phyloP scores from a whole-genome alignment of 2,888 invertebrate species.

The Anthophora plumipes region DNA sequence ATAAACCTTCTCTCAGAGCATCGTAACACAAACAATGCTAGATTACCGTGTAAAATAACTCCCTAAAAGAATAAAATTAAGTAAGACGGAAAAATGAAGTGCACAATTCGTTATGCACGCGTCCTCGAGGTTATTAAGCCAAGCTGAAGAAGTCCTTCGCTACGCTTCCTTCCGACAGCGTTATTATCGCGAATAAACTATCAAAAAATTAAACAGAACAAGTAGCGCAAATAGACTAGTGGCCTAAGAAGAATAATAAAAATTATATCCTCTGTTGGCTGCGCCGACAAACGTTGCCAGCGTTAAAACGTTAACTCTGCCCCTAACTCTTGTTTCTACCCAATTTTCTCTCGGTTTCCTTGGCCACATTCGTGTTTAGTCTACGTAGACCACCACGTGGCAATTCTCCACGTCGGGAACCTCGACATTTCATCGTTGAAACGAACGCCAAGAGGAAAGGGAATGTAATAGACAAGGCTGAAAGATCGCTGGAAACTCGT shows the following conservation, averaged over 20 bases:
- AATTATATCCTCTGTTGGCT: slow-evolving; percentile 9
- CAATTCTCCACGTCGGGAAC: slow-evolving; percentile 55
- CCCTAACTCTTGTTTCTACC: neutral
- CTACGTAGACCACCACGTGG: slow-evolving; percentile 61
- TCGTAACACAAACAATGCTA: too few species aligned
- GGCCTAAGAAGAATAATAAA: neutral
- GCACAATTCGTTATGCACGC: too few species aligned
- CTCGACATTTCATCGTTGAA: slow-evolving; percentile 27
- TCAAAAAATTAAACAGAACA: slow-evolving; percentile 20
- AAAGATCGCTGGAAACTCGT: slow-evolving; percentile 23
- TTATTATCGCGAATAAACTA: slow-evolving; percentile 22
- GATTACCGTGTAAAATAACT: too few species aligned
- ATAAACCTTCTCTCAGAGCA: too few species aligned
- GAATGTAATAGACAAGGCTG: neutral
- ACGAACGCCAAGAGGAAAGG: neutral
- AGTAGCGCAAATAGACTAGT: neutral
- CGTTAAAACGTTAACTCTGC: neutral
- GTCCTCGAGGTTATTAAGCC: too few species aligned
- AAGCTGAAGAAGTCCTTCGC: too few species aligned
- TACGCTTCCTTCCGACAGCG: slow-evolving; percentile 12
- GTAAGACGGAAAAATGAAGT: too few species aligned
- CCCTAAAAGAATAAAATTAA: too few species aligned
- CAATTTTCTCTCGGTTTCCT: slow-evolving; percentile 46
- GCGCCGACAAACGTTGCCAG: neutral
- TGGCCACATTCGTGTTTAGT: slow-evolving; percentile 57